phyloP scores from a whole-genome alignment of 2,113 vertebrate genomes.

The Rhinolophus sinicus region DNA sequence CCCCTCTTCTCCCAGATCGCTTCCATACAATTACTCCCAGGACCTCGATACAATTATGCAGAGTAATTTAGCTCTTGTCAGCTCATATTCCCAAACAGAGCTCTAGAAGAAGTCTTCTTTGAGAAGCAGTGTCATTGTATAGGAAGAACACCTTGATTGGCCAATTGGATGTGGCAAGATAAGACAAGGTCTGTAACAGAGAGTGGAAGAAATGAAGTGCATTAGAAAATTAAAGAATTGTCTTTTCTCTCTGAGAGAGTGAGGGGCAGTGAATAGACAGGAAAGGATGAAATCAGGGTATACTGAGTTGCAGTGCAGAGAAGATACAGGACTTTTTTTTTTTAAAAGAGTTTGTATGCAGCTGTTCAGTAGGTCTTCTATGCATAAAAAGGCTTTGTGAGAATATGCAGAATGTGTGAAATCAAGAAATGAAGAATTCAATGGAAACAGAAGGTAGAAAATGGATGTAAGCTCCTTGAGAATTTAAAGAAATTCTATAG shows the following conservation, averaged over 20 bases:
- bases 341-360: background rate
- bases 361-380: background rate
- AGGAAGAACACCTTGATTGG: background rate
- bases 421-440: background rate
- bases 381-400: background rate
- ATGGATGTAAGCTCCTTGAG: background rate
- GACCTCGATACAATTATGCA: background rate
- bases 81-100: background rate
- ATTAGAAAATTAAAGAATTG: background rate
- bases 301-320: background rate
- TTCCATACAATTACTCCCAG: background rate
- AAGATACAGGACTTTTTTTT: background rate
- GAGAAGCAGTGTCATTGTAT: background rate
- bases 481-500: background rate
- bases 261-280: background rate
- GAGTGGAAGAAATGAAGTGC: background rate
- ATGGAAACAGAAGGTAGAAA: background rate
- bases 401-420: background rate
- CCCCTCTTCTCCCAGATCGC: background rate
- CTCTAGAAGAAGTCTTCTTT: background rate
- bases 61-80: background rate
- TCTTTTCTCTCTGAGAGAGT: background rate
- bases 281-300: background rate
- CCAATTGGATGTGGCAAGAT: background rate
- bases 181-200: background rate